Conservation (phyloP, 1,140 invertebrate genomes). For the Bombus waltoni region DNA sequence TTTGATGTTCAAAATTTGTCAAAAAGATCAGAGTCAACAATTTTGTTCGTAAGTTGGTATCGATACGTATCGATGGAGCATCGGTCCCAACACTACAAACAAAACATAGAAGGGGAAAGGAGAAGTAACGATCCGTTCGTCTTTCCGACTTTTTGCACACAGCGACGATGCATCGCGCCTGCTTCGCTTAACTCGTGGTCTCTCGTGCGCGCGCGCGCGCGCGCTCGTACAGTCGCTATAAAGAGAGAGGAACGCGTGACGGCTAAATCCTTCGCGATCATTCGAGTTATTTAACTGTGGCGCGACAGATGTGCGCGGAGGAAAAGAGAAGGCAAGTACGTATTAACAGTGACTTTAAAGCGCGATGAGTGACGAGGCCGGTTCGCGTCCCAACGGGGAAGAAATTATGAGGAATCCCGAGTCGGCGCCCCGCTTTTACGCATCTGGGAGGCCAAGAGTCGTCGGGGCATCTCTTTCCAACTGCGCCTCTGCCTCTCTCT, state of each 20-base stretch:
- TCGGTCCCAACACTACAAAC: too few relatives aligned
- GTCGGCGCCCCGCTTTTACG: constrained; percentile 25
- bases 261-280: constrained; percentile 66
- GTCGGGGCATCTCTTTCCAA: background rate
- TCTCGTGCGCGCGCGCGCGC: background rate
- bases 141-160: constrained; percentile 12
- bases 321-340: constrained; percentile 31
- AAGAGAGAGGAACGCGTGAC: constrained; percentile 64
- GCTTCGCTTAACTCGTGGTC: background rate
- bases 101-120: background rate
- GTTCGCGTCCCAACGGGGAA: constrained; percentile 21
- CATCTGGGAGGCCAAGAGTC: background rate
- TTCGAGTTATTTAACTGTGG: constrained; percentile 65
- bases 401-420: constrained; percentile 41
- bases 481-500: background rate
- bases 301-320: constrained; percentile 45
- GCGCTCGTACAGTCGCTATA: constrained; percentile 46
- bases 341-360: constrained; percentile 54
- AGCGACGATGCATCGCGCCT: background rate
- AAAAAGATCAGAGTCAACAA: too few relatives aligned
- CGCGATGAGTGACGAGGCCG: constrained; percentile 56
- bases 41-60: too few relatives aligned
- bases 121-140: background rate
- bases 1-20: too few relatives aligned
- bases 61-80: too few relatives aligned